phyloP scores from a whole-genome alignment of 2,888 invertebrate genomes.

The Hypomecis punctinalis region DNA sequence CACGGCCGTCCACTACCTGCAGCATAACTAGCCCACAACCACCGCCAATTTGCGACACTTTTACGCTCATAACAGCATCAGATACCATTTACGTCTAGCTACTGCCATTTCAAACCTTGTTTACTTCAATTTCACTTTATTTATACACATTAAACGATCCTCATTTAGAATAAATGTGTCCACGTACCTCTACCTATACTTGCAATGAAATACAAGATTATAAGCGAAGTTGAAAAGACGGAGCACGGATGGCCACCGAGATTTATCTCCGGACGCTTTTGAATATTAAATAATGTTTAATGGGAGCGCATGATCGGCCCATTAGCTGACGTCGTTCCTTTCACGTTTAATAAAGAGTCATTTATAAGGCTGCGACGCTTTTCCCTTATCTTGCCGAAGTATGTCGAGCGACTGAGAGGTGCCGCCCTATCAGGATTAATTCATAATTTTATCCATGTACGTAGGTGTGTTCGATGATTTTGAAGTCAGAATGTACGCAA shows the following conservation, averaged over 20 bases:
- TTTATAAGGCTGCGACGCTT: conserved; percentile 83
- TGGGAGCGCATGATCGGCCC: conserved; percentile 85
- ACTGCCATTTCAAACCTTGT: conserved; percentile 57
- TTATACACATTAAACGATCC: conserved; percentile 34
- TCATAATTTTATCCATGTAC: conserved; percentile 81
- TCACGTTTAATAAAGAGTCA: conserved; percentile 85
- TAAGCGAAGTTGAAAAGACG: conserved; percentile 73
- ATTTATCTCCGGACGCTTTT: conserved; percentile 83
- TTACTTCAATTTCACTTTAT: conserved; percentile 52
- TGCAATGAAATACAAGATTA: conserved; percentile 58
- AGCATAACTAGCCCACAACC: conserved; percentile 65
- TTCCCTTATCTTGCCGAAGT: conserved; percentile 82
- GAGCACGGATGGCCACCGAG: conserved; percentile 80
- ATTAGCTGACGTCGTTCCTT: conserved; percentile 84
- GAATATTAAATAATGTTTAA: conserved; percentile 86
- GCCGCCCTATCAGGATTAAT: conserved; percentile 83
- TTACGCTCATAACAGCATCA: conserved; percentile 68
- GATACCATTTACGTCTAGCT: conserved; percentile 62
- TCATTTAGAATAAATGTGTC: conserved; percentile 31
- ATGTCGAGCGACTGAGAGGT: conserved; percentile 82
- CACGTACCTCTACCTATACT: conserved; percentile 23
- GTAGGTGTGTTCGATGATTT: conserved; percentile 60
- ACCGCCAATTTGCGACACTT: conserved; percentile 74
- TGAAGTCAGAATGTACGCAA: conserved; percentile 54
- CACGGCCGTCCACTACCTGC: conserved; percentile 60